Conservation (phyloP, 2,888 invertebrate genomes). For the Scaptomyza polygonia region DNA sequence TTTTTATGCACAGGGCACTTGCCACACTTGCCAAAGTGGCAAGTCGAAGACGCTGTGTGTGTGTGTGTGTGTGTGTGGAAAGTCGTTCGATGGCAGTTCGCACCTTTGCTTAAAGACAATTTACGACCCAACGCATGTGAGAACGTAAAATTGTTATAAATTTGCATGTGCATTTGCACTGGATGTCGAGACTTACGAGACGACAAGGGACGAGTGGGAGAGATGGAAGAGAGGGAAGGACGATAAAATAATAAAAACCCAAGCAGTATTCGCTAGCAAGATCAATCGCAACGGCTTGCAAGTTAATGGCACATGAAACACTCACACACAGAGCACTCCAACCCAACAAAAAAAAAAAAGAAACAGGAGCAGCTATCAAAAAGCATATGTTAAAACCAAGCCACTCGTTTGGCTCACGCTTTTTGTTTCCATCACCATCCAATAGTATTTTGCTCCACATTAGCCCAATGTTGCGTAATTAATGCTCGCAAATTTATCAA, state of each 20-base stretch:
- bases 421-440: too few species aligned
- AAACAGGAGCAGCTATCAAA: conserved; percentile 4
- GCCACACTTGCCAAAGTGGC: conserved; percentile 25
- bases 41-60: conserved; percentile 26
- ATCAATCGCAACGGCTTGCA: conserved; percentile 71
- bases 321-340: conserved; percentile 35
- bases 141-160: conserved; percentile 78
- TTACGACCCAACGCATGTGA: conserved; percentile 73
- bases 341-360: too few species aligned
- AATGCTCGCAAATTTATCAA: conserved; percentile 78
- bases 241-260: conserved; percentile 62
- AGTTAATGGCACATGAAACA: conserved; percentile 74
- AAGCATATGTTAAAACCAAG: neutral
- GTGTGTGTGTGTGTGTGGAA: conserved; percentile 15
- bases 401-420: neutral
- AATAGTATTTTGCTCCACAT: conserved; percentile 24
- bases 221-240: conserved; percentile 7
- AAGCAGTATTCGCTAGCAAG: conserved; percentile 52
- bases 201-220: neutral
- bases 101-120: conserved; percentile 71
- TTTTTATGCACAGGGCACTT: conserved; percentile 74
- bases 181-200: neutral
- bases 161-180: conserved; percentile 69
- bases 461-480: conserved; percentile 74
- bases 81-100: conserved; percentile 63